Conservation (phyloP, 2,797 vertebrate species). For the Enteromius radiatus region DNA sequence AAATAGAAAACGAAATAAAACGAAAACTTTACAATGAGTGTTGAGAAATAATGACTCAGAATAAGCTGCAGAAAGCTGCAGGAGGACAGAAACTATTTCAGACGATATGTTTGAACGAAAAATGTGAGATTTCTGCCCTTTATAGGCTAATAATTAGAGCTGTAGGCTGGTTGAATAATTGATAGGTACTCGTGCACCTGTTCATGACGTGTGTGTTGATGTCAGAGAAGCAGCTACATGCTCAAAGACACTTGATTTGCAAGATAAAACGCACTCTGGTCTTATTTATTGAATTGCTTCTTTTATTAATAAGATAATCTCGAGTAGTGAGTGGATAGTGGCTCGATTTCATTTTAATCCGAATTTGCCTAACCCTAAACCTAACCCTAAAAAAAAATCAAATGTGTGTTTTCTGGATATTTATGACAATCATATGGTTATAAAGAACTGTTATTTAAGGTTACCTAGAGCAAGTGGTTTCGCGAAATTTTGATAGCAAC, state of each 20-base stretch:
- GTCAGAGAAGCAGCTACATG: conserved; percentile 62
- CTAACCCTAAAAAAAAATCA: not conserved
- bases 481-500: not conserved
- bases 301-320: not conserved
- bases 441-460: not conserved
- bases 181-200: conserved; percentile 72
- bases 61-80: no score
- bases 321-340: not conserved
- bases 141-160: conserved; percentile 12
- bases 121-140: not conserved
- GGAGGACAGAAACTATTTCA: not conserved
- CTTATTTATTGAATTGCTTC: conserved; percentile 66
- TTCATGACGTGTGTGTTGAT: conserved; percentile 65
- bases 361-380: no score
- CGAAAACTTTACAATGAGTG: not conserved
- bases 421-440: not conserved
- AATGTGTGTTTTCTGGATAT: not conserved
- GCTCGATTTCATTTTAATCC: not conserved
- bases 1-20: not conserved
- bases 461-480: not conserved
- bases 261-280: conserved; percentile 67
- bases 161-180: conserved; percentile 70
- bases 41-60: not conserved
- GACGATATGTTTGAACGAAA: not conserved
- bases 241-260: conserved; percentile 42